A percentile compares a stretch with the other conserved stretches of the same genome.
Evolutionary conservation across 2,797 vertebrate genomes (phyloP).

Genomic region (Euthynnus affinis): DNA sequence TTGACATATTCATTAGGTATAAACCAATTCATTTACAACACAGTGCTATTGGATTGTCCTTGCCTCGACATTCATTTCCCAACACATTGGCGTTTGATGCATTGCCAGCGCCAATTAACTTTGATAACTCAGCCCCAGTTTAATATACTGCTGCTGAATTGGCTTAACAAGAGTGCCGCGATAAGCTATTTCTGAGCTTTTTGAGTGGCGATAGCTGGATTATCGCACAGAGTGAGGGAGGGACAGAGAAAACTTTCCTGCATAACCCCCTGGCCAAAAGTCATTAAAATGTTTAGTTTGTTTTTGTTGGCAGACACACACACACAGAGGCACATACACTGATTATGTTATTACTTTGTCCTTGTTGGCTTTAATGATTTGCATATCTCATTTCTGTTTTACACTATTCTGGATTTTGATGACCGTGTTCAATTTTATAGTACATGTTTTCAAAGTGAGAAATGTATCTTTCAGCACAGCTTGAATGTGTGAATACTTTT

Average conservation of each 20-base stretch:
- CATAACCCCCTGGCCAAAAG: slow-evolving; percentile 58
- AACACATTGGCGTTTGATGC: slow-evolving; percentile 74
- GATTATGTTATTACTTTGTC: slow-evolving; percentile 49
- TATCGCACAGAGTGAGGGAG: slow-evolving; percentile 57
- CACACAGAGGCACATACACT: slow-evolving; percentile 27
- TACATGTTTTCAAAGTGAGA: slow-evolving; percentile 43
- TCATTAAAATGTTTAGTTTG: slow-evolving; percentile 72
- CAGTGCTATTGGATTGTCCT: slow-evolving; percentile 71
- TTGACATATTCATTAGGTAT: slow-evolving; percentile 78
- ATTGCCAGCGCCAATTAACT: slow-evolving; percentile 83
- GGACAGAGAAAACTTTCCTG: slow-evolving; percentile 57
- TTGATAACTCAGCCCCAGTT: slow-evolving; percentile 76
- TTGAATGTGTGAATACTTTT: slow-evolving; percentile 26
- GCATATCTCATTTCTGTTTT: slow-evolving; percentile 57
- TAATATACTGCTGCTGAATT: slow-evolving; percentile 79
- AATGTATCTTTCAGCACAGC: slow-evolving; percentile 42
- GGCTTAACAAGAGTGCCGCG: slow-evolving; percentile 70
- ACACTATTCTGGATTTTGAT: slow-evolving; percentile 44
- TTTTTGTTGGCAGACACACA: slow-evolving; percentile 59
- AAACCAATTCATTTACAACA: slow-evolving; percentile 76
- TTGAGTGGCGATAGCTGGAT: slow-evolving; percentile 67
- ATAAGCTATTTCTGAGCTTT: slow-evolving; percentile 75
- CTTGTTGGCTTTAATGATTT: slow-evolving; percentile 60
- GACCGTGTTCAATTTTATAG: slow-evolving; percentile 44
- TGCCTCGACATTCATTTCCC: slow-evolving; percentile 78